These are phyloP conservation scores for Onychorhynchus coronatus DNA, from an alignment of 2,113 vertebrate species.

Conservation along the genomic window DNA sequence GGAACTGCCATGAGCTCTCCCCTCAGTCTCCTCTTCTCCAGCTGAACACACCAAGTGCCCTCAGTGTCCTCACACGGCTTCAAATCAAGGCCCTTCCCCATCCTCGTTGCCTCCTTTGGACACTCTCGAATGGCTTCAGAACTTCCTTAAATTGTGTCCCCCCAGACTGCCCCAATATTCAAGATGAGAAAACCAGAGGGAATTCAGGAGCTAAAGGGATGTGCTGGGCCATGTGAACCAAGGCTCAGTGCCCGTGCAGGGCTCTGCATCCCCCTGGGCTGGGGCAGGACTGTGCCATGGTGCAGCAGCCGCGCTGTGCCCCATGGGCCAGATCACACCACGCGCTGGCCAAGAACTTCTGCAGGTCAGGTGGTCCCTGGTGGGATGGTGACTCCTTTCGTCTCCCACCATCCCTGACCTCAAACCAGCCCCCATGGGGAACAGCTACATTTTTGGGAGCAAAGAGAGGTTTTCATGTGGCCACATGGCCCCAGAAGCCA, in stretches of 20 bases:
- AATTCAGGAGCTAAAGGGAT: background rate
- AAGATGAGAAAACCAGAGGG: background rate
- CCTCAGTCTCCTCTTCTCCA: background rate
- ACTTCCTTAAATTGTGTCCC: background rate
- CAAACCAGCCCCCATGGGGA: fast-evolving
- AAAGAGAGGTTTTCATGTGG: background rate
- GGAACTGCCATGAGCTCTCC: background rate
- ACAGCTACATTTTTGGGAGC: background rate
- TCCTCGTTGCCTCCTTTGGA: background rate
- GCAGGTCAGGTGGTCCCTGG: background rate
- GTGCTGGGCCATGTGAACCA: background rate
- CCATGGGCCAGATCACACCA: fast-evolving
- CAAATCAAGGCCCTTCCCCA: background rate
- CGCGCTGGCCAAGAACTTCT: background rate
- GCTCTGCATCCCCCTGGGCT: background rate
- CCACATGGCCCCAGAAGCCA: background rate
- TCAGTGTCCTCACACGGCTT: background rate
- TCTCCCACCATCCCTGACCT: background rate
- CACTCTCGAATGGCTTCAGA: background rate
- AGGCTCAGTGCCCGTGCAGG: fast-evolving
- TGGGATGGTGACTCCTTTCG: background rate
- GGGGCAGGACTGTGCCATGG: fast-evolving
- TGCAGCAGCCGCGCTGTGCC: background rate
- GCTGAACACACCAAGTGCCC: background rate
- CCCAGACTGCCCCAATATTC: background rate